Evolutionary conservation across 2,888 invertebrate genomes (phyloP), one percentile per base, ranked within the genome.

Genomic region (Cryptocephalus moraei): DNA sequence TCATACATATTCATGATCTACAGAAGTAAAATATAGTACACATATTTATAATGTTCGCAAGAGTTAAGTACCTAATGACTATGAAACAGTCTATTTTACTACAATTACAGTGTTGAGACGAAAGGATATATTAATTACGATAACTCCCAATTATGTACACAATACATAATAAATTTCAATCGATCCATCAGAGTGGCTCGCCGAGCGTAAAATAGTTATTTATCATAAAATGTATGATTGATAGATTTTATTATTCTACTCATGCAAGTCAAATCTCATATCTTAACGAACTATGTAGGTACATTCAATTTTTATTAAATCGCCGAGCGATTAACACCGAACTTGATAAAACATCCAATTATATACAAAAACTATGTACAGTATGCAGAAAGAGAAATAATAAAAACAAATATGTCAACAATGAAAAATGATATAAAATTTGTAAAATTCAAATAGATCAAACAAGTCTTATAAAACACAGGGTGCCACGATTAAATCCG

Each of bases 371-470:
- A 36, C 12, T 36, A 36, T 36, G 2, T 36, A 36, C 36, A 53
- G 51, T 54, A 52, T 6, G 6, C 2, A 22, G 22, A 22, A 22
- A 22, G 22, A 22, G 50, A 56, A 54, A 57, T 52, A 56, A 53
- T 51, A 56, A 50, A 22, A 55, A 57, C 55, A 53, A 53, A 36
- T 36, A 36, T 6, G 6, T 36, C 52, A 58, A 57, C 58, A 58
- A 58, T 53, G 39, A 52, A 49, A 22, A 53, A 49, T 48, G 39
- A 47, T 49, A 58, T 57, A 59, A 57, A 56, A 56, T 56, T 54
- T 54, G 39, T 48, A 49, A 51, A 56, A 56, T 54, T 51, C 55
- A 51, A 57, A 57, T 56, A 58, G 49, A 4, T 22, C 6, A 22
- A 22, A 22, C 41, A 55, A 59, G 57, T 55, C 54, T 57, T 57